phyloP scores from a whole-genome alignment of 2,113 vertebrate species.

The Daboia siamensis region DNA sequence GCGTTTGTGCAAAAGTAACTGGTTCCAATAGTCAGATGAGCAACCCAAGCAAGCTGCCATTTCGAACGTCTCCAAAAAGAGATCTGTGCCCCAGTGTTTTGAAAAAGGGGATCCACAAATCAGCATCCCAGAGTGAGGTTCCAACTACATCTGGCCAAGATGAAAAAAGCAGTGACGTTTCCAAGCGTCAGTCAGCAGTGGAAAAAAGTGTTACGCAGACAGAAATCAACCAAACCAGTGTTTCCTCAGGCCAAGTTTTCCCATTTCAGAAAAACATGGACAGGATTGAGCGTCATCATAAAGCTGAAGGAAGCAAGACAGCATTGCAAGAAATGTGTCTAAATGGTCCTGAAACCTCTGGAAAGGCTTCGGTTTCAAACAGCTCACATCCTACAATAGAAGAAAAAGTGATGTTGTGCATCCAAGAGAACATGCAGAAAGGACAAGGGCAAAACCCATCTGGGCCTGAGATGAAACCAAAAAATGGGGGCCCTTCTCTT shows the following conservation, averaged over 20 bases:
- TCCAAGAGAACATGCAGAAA: constrained; percentile 88
- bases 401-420: constrained; percentile 94
- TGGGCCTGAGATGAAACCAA: constrained; percentile 74
- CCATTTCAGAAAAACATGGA: constrained; percentile 51
- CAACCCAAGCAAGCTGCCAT: constrained; percentile 74
- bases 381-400: constrained; percentile 80
- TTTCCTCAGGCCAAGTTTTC: constrained; percentile 48
- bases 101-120: constrained; percentile 56
- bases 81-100: constrained; percentile 53
- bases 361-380: constrained; percentile 61
- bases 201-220: constrained; percentile 62
- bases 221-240: constrained; percentile 55
- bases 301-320: constrained; percentile 60
- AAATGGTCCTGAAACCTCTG: constrained; percentile 54
- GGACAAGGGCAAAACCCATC: constrained; percentile 81
- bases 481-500: constrained; percentile 76
- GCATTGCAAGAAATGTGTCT: constrained; percentile 63
- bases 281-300: constrained; percentile 43
- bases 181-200: constrained; percentile 39
- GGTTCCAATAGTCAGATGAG: constrained; percentile 66
- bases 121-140: constrained; percentile 62
- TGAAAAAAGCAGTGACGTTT: constrained; percentile 57
- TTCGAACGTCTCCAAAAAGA: constrained; percentile 58
- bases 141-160: constrained; percentile 43
- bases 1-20: constrained; percentile 66